Conservation (phyloP, 2,888 invertebrate species). For the Taenaris catops region DNA sequence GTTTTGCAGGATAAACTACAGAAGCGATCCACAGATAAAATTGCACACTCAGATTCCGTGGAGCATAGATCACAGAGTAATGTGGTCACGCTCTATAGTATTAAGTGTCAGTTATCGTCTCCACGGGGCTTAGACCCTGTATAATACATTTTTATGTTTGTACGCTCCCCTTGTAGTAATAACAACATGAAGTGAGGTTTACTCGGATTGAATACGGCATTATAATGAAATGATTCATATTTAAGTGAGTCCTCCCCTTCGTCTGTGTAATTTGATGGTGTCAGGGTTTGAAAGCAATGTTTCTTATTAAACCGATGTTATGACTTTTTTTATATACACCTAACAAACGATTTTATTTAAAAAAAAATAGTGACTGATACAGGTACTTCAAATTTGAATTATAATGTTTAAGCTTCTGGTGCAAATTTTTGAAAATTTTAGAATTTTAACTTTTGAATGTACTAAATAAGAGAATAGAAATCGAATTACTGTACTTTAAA, state of each 20-base stretch:
- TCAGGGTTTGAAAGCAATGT: conserved; percentile 70
- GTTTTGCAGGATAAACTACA: conserved; percentile 51
- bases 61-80: conserved; percentile 76
- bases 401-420: too few relatives aligned
- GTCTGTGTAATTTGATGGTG: conserved; percentile 67
- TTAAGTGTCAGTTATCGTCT: conserved; percentile 78
- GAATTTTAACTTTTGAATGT: too few relatives aligned
- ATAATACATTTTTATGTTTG: conserved; percentile 70
- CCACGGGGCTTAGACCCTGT: conserved; percentile 65
- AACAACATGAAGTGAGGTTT: conserved; percentile 75
- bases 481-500: too few relatives aligned
- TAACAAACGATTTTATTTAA: too few relatives aligned
- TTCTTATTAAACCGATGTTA: conserved; percentile 76
- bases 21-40: conserved; percentile 60
- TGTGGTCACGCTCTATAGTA: conserved; percentile 78
- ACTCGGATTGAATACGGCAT: conserved; percentile 77
- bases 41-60: conserved; percentile 45
- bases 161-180: conserved; percentile 65
- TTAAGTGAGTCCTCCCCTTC: conserved; percentile 77
- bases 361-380: too few relatives aligned
- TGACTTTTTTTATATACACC: conserved; percentile 16
- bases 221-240: conserved; percentile 81
- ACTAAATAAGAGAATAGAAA: too few relatives aligned
- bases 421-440: too few relatives aligned
- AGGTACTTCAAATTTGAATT: too few relatives aligned